These are phyloP conservation scores for Chionomys nivalis DNA, from an alignment of 2,113 vertebrate species.

Conservation along the genomic window DNA sequence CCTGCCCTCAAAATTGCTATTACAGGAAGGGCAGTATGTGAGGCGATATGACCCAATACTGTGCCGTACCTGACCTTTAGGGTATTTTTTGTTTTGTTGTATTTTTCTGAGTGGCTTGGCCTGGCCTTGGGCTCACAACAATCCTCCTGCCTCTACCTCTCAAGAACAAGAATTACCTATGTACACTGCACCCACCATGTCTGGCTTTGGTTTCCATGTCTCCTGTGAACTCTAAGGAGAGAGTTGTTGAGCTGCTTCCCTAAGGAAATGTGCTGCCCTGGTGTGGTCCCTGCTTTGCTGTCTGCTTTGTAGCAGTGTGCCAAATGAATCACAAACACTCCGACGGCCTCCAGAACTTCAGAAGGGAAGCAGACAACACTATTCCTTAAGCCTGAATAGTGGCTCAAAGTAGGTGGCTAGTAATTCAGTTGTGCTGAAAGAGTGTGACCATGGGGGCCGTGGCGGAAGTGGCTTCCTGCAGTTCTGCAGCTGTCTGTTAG, in stretches of 20 bases:
- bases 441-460: neutral
- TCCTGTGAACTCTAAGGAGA: neutral
- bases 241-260: neutral
- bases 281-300: neutral
- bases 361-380: neutral
- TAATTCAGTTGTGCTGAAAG: neutral
- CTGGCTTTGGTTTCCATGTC: neutral
- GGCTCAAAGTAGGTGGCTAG: neutral
- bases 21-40: neutral
- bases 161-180: no score
- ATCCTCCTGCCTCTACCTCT: neutral
- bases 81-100: neutral
- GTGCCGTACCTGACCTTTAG: neutral
- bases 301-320: neutral
- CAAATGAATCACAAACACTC: no score
- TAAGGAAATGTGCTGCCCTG: neutral
- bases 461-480: neutral
- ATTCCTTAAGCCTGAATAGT: neutral
- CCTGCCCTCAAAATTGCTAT: neutral
- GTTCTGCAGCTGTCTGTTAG: neutral
- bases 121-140: neutral
- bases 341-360: no score
- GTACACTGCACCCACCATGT: neutral
- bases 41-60: accelerated
- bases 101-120: neutral